Percentiles rank a stretch among this genome's conserved stretches.
phyloP scores from a whole-genome alignment of 2,113 vertebrate species.

The Perca flavescens region DNA sequence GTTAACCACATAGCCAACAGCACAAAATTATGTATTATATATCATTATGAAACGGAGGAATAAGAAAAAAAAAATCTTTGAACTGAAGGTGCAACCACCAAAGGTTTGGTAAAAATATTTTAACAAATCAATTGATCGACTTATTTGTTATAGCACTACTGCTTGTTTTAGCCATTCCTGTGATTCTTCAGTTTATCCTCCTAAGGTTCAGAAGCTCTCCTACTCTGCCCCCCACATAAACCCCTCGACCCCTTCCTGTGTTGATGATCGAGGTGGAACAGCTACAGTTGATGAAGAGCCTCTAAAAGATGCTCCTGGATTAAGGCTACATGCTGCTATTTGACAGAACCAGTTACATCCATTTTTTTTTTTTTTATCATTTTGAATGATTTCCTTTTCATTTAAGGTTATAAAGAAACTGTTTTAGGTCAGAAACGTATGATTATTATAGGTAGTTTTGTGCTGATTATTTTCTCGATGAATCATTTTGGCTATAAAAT shows the following conservation, averaged over 20 bases:
- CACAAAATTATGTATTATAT: background rate
- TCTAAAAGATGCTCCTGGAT: conserved; percentile 51
- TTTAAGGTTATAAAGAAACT: conserved; percentile 19
- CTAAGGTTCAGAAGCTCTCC: conserved; percentile 10
- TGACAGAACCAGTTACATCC: conserved; percentile 29
- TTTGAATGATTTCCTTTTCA: conserved; percentile 55
- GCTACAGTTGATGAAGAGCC: conserved; percentile 60
- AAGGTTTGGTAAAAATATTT: background rate
- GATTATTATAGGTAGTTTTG: background rate
- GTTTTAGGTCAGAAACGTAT: background rate
- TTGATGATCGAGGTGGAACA: conserved; percentile 55
- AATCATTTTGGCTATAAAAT: background rate
- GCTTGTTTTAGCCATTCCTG: background rate
- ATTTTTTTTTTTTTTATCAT: conserved; percentile 4
- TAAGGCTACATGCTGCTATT: conserved; percentile 52
- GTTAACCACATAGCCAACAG: background rate
- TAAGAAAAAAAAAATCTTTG: background rate
- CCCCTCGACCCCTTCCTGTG: conserved; percentile 20
- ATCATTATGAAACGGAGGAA: background rate
- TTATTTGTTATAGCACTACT: background rate
- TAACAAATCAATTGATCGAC: background rate
- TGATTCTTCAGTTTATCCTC: conserved; percentile 19
- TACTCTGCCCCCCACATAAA: background rate
- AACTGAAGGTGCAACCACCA: background rate
- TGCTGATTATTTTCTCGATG: background rate